These are phyloP conservation scores for Nanorana parkeri DNA, from an alignment of 2,113 vertebrate species.

Conservation along the genomic window DNA sequence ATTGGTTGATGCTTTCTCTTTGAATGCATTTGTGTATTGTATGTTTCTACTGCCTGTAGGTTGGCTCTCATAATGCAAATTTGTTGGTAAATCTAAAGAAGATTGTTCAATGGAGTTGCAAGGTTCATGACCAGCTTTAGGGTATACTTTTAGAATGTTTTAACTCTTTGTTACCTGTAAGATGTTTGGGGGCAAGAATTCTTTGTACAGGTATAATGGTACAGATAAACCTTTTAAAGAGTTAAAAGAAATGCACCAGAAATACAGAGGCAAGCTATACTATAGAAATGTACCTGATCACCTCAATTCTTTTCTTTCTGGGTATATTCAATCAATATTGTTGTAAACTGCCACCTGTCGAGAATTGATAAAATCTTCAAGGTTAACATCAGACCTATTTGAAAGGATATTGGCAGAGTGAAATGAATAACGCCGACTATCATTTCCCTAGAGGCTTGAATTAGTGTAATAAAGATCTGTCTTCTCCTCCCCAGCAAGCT, in stretches of 20 bases:
- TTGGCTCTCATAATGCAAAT: no score
- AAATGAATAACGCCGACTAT: conserved; percentile 48
- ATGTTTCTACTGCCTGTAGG: no score
- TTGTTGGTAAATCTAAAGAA: no score
- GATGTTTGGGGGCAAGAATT: no score
- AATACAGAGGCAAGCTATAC: neutral
- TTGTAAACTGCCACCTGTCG: conserved; percentile 37
- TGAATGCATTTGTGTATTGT: no score
- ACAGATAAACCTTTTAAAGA: no score
- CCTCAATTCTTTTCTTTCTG: conserved; percentile 38
- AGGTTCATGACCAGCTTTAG: no score
- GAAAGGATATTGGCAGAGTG: conserved; percentile 35
- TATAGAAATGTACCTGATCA: conserved; percentile 1
- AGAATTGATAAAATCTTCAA: conserved; percentile 51
- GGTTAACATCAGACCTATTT: conserved; percentile 40
- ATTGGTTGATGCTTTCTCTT: no score
- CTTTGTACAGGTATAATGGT: no score
- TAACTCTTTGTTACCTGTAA: no score
- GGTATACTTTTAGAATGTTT: no score
- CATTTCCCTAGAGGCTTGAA: conserved; percentile 30
- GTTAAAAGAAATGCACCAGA: neutral
- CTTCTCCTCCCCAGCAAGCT: neutral
- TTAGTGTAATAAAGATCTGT: conserved; percentile 39
- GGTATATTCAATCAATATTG: conserved; percentile 39
- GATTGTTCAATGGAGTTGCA: no score